A percentile compares a stretch with the other conserved stretches of the same genome.
These are phyloP conservation scores for Drosophila tsacasi DNA, from an alignment of 1,140 invertebrate genomes.

Conservation along the genomic window DNA sequence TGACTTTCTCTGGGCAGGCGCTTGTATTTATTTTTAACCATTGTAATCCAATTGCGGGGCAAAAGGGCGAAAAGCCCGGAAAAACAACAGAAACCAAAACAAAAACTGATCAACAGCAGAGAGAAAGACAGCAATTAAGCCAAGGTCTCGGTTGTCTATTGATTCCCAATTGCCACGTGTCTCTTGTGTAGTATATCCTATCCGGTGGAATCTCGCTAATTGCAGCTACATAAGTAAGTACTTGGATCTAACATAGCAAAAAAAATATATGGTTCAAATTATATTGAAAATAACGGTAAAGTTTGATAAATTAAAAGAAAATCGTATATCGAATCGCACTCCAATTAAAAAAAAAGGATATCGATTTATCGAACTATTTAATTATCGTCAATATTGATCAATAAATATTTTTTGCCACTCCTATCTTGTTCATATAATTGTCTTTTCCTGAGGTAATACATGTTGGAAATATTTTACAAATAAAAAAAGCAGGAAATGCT, in stretches of 20 bases:
- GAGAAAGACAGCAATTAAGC: conserved; percentile 31
- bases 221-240: conserved; percentile 1
- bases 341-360: too few species aligned
- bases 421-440: background rate
- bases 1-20: background rate
- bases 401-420: too few species aligned
- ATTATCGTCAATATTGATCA: too few species aligned
- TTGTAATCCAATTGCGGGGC: conserved; percentile 35
- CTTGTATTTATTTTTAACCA: conserved; percentile 15
- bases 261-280: background rate
- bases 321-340: too few species aligned
- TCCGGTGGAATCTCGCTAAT: background rate
- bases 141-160: conserved; percentile 47
- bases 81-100: conserved; percentile 35
- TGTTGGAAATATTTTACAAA: background rate
- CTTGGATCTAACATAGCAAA: background rate
- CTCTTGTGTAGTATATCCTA: background rate
- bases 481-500: too few species aligned
- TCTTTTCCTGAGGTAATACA: background rate
- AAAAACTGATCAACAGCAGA: conserved; percentile 29
- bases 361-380: too few species aligned
- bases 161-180: conserved; percentile 44
- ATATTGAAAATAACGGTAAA: too few species aligned
- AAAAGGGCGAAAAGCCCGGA: conserved; percentile 2
- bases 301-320: too few species aligned